Evolutionary conservation across 2,797 vertebrate genomes (phyloP).

Genomic region (Squalus acanthias): DNA sequence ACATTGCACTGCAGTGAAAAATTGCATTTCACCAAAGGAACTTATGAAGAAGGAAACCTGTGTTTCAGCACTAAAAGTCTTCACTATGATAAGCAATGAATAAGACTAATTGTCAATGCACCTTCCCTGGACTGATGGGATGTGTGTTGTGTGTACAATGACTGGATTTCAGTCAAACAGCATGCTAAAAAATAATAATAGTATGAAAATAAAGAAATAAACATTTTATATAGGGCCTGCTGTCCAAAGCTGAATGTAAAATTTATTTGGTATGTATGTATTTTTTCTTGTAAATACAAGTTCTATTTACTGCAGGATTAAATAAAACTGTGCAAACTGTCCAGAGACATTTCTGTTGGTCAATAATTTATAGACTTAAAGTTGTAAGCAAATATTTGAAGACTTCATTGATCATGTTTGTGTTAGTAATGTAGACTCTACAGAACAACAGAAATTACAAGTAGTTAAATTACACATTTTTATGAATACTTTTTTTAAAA

Average conservation of each 20-base stretch:
- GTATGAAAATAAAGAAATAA: neutral
- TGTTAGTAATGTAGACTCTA: neutral
- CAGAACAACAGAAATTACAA: neutral
- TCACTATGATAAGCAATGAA: neutral
- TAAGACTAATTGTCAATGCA: slow-evolving; percentile 21
- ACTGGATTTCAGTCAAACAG: slow-evolving; percentile 33
- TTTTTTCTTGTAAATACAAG: slow-evolving; percentile 33
- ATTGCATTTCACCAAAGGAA: neutral
- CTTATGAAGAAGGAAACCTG: neutral
- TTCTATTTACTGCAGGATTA: neutral
- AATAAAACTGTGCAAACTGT: slow-evolving; percentile 31
- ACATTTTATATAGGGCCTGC: neutral
- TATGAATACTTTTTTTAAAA: neutral
- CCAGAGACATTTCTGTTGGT: neutral
- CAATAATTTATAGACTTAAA: neutral
- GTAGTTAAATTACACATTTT: neutral
- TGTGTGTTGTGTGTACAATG: slow-evolving; percentile 32
- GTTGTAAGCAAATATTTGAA: neutral
- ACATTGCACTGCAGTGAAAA: neutral
- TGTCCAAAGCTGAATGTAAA: neutral
- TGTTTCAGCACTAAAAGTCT: neutral
- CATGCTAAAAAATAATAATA: neutral
- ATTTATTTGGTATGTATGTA: slow-evolving; percentile 22
- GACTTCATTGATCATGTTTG: neutral
- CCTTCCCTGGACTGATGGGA: neutral